Evolutionary conservation across 2,113 vertebrate genomes (phyloP), one percentile per base, ranked within the genome.

Genomic region (Aythya baeri): DNA sequence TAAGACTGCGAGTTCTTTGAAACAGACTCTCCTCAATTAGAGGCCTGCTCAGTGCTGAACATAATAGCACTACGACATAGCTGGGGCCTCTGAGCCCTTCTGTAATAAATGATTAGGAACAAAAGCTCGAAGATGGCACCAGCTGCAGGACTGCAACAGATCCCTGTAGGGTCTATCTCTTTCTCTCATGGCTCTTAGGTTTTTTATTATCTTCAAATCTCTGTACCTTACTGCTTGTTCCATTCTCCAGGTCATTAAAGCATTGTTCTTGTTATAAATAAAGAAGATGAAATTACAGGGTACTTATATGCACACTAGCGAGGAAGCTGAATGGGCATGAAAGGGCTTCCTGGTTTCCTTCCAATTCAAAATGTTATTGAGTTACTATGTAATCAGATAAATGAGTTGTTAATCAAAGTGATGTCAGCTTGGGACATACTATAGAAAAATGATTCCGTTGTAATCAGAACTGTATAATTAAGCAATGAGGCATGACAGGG

Each of bases 371-470:
- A 91, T 96, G 96, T 96, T 96, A 89, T 91, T 96, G 91, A 96
- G 95, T 96, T 96, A 96, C 96, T 96, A 75, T 95, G 96, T 94
- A 97, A 97, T 96, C 94, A 96, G 93, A 97, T 96, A 96, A 96
- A 97, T 88, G 94, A 96, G 95, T 89, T 96, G 89, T 96, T 96
- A 96, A 96, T 97, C 96, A 96, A 96, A 96, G 84, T 97, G 96
- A 95, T 96, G 96, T 97, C 95, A 97, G 75, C 91, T 93, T 96
- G 91, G 96, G 96, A 95, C 93, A 96, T 96, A 91, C 82, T 92
- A 96, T 95, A 94, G 91, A 96, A 96, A 96, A 96, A 96, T 95
- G 91, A 95, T 94, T 94, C 94, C 44, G 87, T 94, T 96, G 94
- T 96, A 96, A 97, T 97, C 94, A 94, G 90, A 94, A 91, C 81